Evolutionary conservation across 1,140 invertebrate species (phyloP), one percentile per base, ranked within the genome.

Genomic region (Drosophila arizonae): DNA sequence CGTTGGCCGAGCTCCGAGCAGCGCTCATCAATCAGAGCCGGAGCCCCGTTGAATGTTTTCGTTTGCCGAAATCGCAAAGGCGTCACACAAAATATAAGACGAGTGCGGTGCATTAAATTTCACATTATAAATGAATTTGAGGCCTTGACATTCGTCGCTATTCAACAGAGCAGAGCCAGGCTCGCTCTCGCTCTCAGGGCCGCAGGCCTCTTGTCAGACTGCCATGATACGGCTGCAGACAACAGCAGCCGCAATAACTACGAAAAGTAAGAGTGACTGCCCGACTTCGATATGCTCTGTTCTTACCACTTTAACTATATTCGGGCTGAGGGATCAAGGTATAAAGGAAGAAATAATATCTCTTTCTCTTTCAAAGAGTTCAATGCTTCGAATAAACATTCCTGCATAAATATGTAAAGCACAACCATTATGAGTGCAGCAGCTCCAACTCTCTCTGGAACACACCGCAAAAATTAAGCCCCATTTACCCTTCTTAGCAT

Each of bases 21-120:
- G 41, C 46, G 63, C 82, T 79, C 84, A 87, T 87, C 82, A 82
- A 87, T 82, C 82, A 87, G 56, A 52, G 60, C 6, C 28, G 69
- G 21, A 24, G 21, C 21, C 21, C 66, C 17, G 17, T 17, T 45
- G 15, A n/a, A 6, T 45, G 15, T 46, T 17, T 46, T 46, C 70
- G 1, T 68, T 77, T 48, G 65, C 58, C 68, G 33, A 67, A 30
- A 50, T 48, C 6, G 43, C n/a, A 46, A 46, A 61, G 50, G 30
- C 21, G 15, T 36, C 15, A 15, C 4, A 62, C n/a, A 36, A 36
- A n/a, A 17, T 13, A 17, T 13, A 28, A 36, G 45, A 60, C 36
- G 26, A 55, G 70, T 51, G 64, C 67, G 65, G 46, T 67, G 61
- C 72, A 72, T 72, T 68, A 39, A 67, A 60, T 75, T 70, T 62